Percentiles rank a stretch among this genome's conserved stretches.
Evolutionary conservation across 2,888 invertebrate genomes (phyloP).

Genomic region (Sericinus montela): DNA sequence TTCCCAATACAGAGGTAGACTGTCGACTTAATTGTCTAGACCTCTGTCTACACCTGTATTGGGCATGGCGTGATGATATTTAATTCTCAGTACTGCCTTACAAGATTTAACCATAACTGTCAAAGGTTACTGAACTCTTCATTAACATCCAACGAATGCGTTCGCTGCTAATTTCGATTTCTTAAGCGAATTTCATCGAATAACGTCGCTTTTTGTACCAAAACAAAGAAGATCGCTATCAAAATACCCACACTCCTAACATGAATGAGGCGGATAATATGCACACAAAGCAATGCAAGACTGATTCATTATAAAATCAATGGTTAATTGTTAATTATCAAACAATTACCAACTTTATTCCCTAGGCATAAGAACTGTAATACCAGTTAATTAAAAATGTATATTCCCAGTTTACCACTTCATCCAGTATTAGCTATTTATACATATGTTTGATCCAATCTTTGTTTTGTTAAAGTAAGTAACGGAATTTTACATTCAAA

Average conservation of each 20-base stretch:
- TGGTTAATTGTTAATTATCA: neutral
- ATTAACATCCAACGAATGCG: constrained; percentile 6
- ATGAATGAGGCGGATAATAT: constrained; percentile 7
- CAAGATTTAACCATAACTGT: neutral
- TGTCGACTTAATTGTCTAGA: too few species aligned
- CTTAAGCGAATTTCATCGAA: neutral
- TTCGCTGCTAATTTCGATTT: neutral
- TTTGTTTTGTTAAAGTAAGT: too few species aligned
- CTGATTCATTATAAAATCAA: constrained; percentile 1
- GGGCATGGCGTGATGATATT: too few species aligned
- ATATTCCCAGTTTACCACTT: too few species aligned
- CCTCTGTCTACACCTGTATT: too few species aligned
- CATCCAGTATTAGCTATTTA: too few species aligned
- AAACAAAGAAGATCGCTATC: constrained; percentile 4
- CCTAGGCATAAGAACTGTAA: neutral
- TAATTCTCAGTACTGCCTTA: too few species aligned
- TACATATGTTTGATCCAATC: too few species aligned
- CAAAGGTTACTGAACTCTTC: constrained; percentile 6
- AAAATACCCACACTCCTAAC: neutral
- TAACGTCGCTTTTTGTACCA: neutral
- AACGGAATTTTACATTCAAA: too few species aligned
- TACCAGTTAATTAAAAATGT: too few species aligned
- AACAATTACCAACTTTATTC: neutral
- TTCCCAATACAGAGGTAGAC: too few species aligned
- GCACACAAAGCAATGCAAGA: neutral